phyloP scores from a whole-genome alignment of 2,113 vertebrate genomes.

The Lycaon pictus region DNA sequence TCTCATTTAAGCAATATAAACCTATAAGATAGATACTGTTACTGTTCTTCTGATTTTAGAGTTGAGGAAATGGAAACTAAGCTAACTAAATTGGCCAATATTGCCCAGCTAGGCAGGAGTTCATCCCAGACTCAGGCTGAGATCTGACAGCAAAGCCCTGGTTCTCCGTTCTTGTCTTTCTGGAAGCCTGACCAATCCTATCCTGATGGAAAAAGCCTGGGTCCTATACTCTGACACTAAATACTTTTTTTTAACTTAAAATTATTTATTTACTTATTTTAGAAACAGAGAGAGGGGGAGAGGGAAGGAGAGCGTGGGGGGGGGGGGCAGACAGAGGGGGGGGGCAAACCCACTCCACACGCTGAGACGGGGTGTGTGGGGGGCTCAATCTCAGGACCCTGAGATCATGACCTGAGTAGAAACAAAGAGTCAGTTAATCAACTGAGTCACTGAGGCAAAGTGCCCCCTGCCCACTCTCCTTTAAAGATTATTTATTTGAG shows the following conservation, averaged over 20 bases:
- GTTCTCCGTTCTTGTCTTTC: background rate
- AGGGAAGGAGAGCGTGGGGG: too few species aligned
- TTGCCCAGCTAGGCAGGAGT: background rate
- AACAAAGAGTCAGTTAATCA: background rate
- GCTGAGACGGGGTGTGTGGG: background rate
- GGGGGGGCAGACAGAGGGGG: too few species aligned
- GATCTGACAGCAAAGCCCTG: background rate
- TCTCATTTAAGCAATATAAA: background rate
- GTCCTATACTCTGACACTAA: background rate
- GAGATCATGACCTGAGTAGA: background rate
- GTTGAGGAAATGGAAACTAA: background rate
- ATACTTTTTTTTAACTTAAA: background rate
- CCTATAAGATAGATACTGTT: background rate
- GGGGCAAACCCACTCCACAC: accelerated
- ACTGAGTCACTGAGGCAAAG: background rate
- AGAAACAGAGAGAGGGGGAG: too few species aligned
- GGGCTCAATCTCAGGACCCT: background rate
- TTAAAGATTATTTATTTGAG: background rate
- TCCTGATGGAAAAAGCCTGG: background rate
- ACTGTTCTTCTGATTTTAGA: background rate
- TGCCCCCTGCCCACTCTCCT: too few species aligned
- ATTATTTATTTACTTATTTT: too few species aligned
- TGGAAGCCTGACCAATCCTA: background rate
- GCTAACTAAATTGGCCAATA: background rate
- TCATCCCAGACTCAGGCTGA: background rate